Evolutionary conservation across 2,888 invertebrate genomes (phyloP).

Genomic region (Meiosimyza platycephala): DNA sequence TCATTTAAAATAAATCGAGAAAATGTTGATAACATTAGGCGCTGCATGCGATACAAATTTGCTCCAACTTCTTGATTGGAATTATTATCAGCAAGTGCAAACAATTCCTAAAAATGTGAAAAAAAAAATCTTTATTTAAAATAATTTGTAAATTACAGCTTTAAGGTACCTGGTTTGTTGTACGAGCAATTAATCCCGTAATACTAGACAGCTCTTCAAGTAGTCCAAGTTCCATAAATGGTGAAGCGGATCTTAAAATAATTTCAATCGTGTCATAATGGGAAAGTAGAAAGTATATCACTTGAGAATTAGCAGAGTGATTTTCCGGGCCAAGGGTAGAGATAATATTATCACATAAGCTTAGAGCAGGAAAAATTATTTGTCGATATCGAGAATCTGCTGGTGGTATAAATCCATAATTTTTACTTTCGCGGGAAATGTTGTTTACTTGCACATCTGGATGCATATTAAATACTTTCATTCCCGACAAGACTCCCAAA

Average conservation of each 20-base stretch:
- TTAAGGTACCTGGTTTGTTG: slow-evolving; percentile 70
- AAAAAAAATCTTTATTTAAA: not conserved
- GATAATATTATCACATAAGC: slow-evolving; percentile 83
- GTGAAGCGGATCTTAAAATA: slow-evolving; percentile 78
- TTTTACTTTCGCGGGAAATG: slow-evolving; percentile 52
- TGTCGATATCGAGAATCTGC: slow-evolving; percentile 81
- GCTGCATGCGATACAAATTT: slow-evolving; percentile 76
- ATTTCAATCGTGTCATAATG: slow-evolving; percentile 86
- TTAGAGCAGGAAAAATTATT: slow-evolving; percentile 83
- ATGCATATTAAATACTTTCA: slow-evolving; percentile 78
- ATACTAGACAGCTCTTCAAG: slow-evolving; percentile 81
- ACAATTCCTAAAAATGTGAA: slow-evolving; percentile 58
- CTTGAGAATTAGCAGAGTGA: slow-evolving; percentile 83
- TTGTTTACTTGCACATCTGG: slow-evolving; percentile 72
- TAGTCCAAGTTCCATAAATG: slow-evolving; percentile 74
- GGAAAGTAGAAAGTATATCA: slow-evolving; percentile 82
- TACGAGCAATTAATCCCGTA: slow-evolving; percentile 79
- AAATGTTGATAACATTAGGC: slow-evolving; percentile 80
- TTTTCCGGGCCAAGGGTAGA: slow-evolving; percentile 87
- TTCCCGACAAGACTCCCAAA: slow-evolving; percentile 73
- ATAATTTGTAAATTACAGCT: not conserved
- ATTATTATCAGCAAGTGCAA: slow-evolving; percentile 56
- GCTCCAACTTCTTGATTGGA: slow-evolving; percentile 70
- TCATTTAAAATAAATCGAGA: slow-evolving; percentile 75
- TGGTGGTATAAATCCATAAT: slow-evolving; percentile 71